Evolutionary conservation across 2,797 vertebrate genomes (phyloP).

Genomic region (Epinephelus awoara): DNA sequence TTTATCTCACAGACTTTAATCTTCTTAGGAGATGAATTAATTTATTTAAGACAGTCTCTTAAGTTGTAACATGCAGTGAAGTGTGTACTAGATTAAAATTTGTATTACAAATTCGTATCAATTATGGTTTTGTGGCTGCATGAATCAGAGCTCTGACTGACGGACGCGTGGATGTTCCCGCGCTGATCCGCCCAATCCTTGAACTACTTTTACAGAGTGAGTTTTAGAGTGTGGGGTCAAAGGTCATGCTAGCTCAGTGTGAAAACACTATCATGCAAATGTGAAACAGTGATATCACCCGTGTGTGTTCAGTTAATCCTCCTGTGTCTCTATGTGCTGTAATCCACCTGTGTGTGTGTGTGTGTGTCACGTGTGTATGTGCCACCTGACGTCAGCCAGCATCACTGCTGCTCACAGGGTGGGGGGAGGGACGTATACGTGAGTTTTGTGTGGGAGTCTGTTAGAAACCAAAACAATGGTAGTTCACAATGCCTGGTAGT

Average conservation of each 20-base stretch:
- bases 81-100: background rate
- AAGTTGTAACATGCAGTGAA: background rate
- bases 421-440: constrained; percentile 21
- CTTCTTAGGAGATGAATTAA: background rate
- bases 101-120: background rate
- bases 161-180: background rate
- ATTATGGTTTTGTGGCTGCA: background rate
- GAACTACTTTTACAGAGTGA: background rate
- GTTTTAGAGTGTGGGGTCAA: constrained; percentile 34
- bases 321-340: constrained; percentile 60
- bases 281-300: constrained; percentile 50
- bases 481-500: constrained; percentile 1
- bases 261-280: constrained; percentile 46
- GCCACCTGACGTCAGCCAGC: constrained; percentile 53
- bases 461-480: constrained; percentile 8
- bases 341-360: constrained; percentile 75
- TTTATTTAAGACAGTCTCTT: background rate
- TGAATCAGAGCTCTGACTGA: background rate
- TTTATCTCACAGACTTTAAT: background rate
- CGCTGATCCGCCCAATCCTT: too few species aligned
- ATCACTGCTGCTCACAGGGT: constrained; percentile 30
- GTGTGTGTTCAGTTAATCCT: constrained; percentile 65
- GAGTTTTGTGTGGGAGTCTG: constrained; percentile 11
- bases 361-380: background rate
- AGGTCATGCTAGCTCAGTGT: constrained; percentile 38